phyloP scores from a whole-genome alignment of 2,113 vertebrate genomes.

The Hydropotes inermis region DNA sequence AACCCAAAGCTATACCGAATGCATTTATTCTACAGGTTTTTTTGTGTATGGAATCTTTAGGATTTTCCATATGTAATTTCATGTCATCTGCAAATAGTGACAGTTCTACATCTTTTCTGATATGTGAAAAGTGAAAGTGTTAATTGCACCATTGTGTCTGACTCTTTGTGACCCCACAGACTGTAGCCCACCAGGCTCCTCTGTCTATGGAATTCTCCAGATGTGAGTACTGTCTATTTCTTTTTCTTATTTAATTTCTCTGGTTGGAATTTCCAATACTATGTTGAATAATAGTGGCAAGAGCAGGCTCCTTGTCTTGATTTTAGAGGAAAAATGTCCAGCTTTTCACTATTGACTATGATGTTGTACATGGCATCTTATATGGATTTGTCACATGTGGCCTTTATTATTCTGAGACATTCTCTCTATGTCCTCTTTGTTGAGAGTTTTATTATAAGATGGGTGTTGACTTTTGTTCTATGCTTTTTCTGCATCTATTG shows the following conservation, averaged over 20 bases:
- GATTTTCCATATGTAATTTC: neutral
- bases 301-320: neutral
- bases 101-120: neutral
- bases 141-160: accelerated
- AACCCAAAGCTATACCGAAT: neutral
- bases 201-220: neutral
- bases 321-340: neutral
- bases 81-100: neutral
- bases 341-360: neutral
- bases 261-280: neutral
- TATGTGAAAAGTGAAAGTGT: neutral
- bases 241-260: neutral
- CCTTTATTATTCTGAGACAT: neutral
- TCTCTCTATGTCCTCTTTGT: neutral
- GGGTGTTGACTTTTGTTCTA: neutral
- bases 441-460: neutral
- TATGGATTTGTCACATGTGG: neutral
- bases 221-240: neutral
- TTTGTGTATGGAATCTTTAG: neutral
- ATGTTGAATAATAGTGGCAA: neutral
- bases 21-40: neutral
- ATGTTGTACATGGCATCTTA: neutral
- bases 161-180: neutral
- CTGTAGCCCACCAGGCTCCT: neutral
- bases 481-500: neutral